Conservation (phyloP, 2,113 vertebrate genomes). For the Triplophysa dalaica region DNA sequence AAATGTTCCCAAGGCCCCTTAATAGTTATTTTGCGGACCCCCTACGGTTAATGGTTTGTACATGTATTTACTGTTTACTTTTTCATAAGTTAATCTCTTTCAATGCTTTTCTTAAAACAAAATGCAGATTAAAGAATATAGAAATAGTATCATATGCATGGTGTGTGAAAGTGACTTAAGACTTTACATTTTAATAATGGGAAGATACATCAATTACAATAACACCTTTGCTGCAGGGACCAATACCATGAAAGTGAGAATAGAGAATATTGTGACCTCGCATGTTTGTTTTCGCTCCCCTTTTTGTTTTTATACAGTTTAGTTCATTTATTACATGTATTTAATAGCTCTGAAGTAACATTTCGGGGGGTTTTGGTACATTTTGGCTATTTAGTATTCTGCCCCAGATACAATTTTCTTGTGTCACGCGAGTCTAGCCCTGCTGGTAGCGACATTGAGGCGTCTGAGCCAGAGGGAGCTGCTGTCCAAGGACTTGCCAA, state of each 20-base stretch:
- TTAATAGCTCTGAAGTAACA: constrained; percentile 58
- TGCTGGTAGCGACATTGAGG: constrained; percentile 62
- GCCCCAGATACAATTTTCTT: constrained; percentile 64
- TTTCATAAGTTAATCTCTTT: too few species aligned
- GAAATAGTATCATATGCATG: too few species aligned
- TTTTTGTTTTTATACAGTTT: constrained; percentile 22
- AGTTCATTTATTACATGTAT: constrained; percentile 52
- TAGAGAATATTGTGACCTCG: background rate
- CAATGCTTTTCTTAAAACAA: too few species aligned
- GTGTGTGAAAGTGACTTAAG: too few species aligned
- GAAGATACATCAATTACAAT: too few species aligned
- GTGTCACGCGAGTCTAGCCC: constrained; percentile 54
- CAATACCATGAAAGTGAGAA: background rate
- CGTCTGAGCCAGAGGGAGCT: constrained; percentile 56
- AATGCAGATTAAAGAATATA: too few species aligned
- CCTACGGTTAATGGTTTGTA: too few species aligned
- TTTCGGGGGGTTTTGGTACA: constrained; percentile 48
- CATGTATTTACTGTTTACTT: too few species aligned
- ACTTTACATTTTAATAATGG: too few species aligned
- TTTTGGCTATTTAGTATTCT: constrained; percentile 53
- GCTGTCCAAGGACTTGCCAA: constrained; percentile 41
- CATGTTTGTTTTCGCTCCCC: constrained; percentile 4
- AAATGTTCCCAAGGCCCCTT: background rate
- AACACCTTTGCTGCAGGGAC: too few species aligned
- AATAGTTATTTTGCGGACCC: background rate